Base-by-base conservation (phyloP, 2,797 vertebrate genomes). In the Bovichtus variegatus region DNA sequence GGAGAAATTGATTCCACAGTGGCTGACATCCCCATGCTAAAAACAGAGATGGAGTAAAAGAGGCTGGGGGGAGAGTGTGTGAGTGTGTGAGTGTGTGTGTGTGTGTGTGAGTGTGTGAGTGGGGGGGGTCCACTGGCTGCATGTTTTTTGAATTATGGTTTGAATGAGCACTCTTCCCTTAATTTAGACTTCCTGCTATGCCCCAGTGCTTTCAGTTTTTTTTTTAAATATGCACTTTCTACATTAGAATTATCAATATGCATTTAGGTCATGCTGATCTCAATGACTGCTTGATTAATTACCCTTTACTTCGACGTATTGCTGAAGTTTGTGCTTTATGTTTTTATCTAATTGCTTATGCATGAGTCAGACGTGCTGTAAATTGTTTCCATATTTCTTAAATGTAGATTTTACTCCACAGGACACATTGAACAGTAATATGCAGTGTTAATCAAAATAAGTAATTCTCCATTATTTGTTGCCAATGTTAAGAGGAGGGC, bases 1-100 rank as follows among this genome's bases (percentile, higher is more conserved):
- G 80, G 74, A 90, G 85, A 88, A 90, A 93, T 91, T 91, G 92
- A 92, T 94, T 89, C 81, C 82, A 83, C 81, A 62, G 67, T 41
- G 76, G 78, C 62, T 86, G 85, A 90, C 82, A 86, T 76, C 67
- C 80, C 72, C 44, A 44, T 73, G 80, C 67, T 83, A 76, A 80
- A 87, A 88, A 84, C 82, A 77, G 60, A 82, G 78, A 73, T 40
- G 62, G 81, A 81, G 74, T 40, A 34, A 81, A 78, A 66, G 87
- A 86, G 67, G 60, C 67, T 40, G 8, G 8, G 31, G 34, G 31
- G 31, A 31, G 31, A 31, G 34, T 31, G 34, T 7, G 34, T 34
- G 9, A 34, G 31, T 34, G 34, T 31, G 31, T n/a, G n/a, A n/a
- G n/a, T n/a, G n/a, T n/a, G n/a, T n/a, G n/a, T n/a, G 34, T 34